Conservation (phyloP, 2,888 invertebrate genomes). For the Heteromurus nitidus region DNA sequence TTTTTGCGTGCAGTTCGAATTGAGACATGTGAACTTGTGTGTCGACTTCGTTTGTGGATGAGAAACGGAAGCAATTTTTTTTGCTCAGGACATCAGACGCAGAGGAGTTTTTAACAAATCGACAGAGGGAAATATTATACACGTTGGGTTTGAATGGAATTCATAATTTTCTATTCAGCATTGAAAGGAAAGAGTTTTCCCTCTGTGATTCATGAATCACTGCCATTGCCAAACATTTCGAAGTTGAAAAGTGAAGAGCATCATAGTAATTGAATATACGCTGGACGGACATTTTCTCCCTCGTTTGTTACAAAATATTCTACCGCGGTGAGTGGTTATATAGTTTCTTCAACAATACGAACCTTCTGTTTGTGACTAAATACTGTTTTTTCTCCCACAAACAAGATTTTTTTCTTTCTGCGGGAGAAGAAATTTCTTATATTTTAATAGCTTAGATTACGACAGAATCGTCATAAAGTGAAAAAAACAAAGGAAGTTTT, state of each 20-base stretch:
- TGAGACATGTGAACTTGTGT: not conserved
- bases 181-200: conserved; percentile 17
- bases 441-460: conserved; percentile 45
- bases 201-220: conserved; percentile 53
- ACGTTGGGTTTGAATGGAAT: conserved; percentile 47
- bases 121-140: conserved; percentile 25
- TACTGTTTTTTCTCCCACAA: not conserved
- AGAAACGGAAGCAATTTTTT: not conserved
- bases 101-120: conserved; percentile 5
- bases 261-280: too few species aligned
- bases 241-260: conserved; percentile 24
- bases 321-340: not conserved
- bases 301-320: not conserved
- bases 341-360: too few species aligned
- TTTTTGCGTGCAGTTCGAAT: conserved; percentile 4
- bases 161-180: conserved; percentile 46
- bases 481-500: conserved; percentile 46
- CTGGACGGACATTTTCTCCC: conserved; percentile 14
- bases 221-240: conserved; percentile 51
- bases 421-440: not conserved
- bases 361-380: not conserved
- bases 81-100: conserved; percentile 35
- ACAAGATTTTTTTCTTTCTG: not conserved
- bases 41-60: not conserved
- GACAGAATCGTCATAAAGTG: conserved; percentile 30